A percentile compares a stretch with the other conserved stretches of the same genome.
Evolutionary conservation across 1,140 invertebrate genomes (phyloP).

Genomic region (Drosophila ercepeae): DNA sequence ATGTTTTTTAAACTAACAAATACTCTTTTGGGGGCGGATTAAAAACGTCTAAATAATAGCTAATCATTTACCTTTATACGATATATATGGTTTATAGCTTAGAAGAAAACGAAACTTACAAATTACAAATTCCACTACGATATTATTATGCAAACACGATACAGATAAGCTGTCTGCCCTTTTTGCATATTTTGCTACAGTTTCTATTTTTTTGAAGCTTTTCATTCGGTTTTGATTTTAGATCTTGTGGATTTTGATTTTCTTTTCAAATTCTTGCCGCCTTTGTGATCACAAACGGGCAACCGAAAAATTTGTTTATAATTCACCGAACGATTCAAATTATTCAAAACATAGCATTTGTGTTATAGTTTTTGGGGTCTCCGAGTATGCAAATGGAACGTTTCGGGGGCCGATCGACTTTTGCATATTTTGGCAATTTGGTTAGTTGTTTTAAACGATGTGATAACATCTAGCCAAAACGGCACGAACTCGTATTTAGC

Average conservation of each 20-base stretch:
- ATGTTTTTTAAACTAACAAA: conserved; percentile 52
- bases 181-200: conserved; percentile 72
- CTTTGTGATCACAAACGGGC: not conserved
- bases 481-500: conserved; percentile 65
- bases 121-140: conserved; percentile 72
- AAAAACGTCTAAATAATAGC: conserved; percentile 19
- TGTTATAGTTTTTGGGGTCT: conserved; percentile 33
- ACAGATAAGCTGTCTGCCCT: conserved; percentile 44
- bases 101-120: conserved; percentile 62
- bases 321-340: conserved; percentile 46
- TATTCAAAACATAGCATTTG: conserved; percentile 26
- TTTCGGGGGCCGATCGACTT: conserved; percentile 39
- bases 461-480: conserved; percentile 71
- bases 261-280: conserved; percentile 33
- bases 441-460: conserved; percentile 82
- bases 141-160: conserved; percentile 62
- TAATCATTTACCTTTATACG: conserved; percentile 28
- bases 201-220: conserved; percentile 42
- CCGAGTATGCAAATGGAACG: conserved; percentile 22
- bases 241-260: not conserved
- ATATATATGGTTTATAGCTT: conserved; percentile 55
- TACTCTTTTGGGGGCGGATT: conserved; percentile 34
- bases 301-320: conserved; percentile 50
- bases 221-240: conserved; percentile 1
- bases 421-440: conserved; percentile 76